Conservation (phyloP, 2,888 invertebrate genomes). For the Ptychoptera contaminata region DNA sequence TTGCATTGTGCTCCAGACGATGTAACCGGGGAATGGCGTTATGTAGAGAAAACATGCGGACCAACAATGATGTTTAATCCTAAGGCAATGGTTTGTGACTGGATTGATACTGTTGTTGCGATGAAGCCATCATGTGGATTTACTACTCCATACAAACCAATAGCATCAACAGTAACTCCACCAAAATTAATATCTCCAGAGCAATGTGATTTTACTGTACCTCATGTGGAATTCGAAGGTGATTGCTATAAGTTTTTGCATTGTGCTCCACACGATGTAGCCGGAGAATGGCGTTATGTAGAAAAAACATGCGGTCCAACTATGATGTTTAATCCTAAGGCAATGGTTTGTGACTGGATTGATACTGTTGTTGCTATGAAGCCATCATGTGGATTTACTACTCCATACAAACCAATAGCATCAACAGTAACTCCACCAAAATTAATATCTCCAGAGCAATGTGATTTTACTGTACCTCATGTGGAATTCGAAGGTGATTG, state of each 20-base stretch:
- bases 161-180: too few relatives aligned
- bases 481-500: constrained; percentile 49
- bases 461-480: constrained; percentile 17
- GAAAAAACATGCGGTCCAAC: constrained; percentile 42
- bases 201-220: too few relatives aligned
- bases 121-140: constrained; percentile 40
- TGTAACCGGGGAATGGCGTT: constrained; percentile 26
- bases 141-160: too few relatives aligned
- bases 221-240: constrained; percentile 38
- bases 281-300: constrained; percentile 33
- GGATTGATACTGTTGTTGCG: constrained; percentile 35
- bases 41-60: constrained; percentile 45
- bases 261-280: constrained; percentile 36
- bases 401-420: neutral
- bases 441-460: too few relatives aligned
- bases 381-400: constrained; percentile 44
- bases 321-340: constrained; percentile 43
- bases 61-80: constrained; percentile 45
- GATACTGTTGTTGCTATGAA: constrained; percentile 33
- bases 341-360: constrained; percentile 44
- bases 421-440: too few relatives aligned
- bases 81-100: constrained; percentile 38
- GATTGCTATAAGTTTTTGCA: constrained; percentile 58
- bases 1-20: constrained; percentile 44
- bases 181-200: too few relatives aligned